Evolutionary conservation across 2,113 vertebrate genomes (phyloP).

Genomic region (Cynocephalus volans): DNA sequence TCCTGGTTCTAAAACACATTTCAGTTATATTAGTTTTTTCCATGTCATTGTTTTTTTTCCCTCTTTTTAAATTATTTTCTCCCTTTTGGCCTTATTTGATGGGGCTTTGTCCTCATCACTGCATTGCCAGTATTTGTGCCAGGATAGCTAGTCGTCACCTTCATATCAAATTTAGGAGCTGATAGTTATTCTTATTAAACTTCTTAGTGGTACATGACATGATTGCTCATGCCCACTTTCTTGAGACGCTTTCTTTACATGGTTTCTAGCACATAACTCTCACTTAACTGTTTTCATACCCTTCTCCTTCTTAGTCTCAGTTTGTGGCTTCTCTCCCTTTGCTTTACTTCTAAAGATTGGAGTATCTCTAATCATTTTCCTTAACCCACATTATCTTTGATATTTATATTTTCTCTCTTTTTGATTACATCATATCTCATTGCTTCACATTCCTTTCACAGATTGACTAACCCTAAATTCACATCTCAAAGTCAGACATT

Average conservation of each 20-base stretch:
- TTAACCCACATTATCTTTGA: neutral
- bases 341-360: neutral
- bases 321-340: neutral
- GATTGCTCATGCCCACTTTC: neutral
- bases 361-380: neutral
- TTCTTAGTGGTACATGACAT: neutral
- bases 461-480: neutral
- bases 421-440: neutral
- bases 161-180: neutral
- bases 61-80: neutral
- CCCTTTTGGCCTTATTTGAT: neutral
- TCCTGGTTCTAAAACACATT: neutral
- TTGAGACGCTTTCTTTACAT: neutral
- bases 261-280: neutral
- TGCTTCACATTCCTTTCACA: neutral
- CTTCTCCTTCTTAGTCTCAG: neutral
- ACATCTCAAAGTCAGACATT: neutral
- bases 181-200: neutral
- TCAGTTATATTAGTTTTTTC: neutral
- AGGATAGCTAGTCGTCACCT: neutral
- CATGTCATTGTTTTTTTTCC: neutral
- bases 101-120: neutral
- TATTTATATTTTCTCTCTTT: neutral
- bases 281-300: neutral
- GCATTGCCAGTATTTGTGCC: neutral